Evolutionary conservation across 2,113 vertebrate genomes (phyloP).

Genomic region (Peromyscus leucopus): DNA sequence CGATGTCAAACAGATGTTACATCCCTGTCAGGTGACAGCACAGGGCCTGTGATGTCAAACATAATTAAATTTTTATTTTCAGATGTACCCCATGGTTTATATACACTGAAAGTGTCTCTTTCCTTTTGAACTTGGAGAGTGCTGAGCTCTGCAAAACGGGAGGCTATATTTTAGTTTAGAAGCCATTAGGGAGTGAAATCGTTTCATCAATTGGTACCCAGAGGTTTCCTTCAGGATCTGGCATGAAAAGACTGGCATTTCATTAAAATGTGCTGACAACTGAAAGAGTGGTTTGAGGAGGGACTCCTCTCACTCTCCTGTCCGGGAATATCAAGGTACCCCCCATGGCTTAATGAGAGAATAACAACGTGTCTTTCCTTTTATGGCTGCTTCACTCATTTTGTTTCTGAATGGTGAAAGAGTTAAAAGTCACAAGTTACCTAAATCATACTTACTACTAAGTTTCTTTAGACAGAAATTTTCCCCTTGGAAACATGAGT

Average conservation of each 20-base stretch:
- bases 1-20: slow-evolving; percentile 83
- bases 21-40: slow-evolving; percentile 77
- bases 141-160: slow-evolving; percentile 72
- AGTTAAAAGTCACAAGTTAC: background rate
- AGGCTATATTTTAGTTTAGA: slow-evolving; percentile 68
- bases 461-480: slow-evolving; percentile 9
- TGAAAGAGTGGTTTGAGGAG: slow-evolving; percentile 38
- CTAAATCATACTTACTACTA: slow-evolving; percentile 38
- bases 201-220: slow-evolving; percentile 64
- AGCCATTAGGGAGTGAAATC: slow-evolving; percentile 69
- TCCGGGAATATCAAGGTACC: slow-evolving; percentile 13
- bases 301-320: slow-evolving; percentile 30
- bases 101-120: slow-evolving; percentile 52
- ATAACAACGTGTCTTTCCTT: slow-evolving; percentile 46
- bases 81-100: slow-evolving; percentile 78
- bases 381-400: slow-evolving; percentile 1
- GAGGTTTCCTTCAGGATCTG: slow-evolving; percentile 61
- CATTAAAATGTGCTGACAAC: slow-evolving; percentile 74
- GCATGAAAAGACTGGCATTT: slow-evolving; percentile 65
- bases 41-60: slow-evolving; percentile 79
- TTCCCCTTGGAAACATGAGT: slow-evolving; percentile 3
- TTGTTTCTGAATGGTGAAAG: slow-evolving; percentile 7
- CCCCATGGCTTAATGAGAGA: slow-evolving; percentile 37
- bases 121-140: slow-evolving; percentile 76
- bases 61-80: slow-evolving; percentile 86